Percentiles rank a stretch among this genome's conserved stretches.
phyloP scores from a whole-genome alignment of 2,113 vertebrate genomes.

The Lepisosteus osseus region DNA sequence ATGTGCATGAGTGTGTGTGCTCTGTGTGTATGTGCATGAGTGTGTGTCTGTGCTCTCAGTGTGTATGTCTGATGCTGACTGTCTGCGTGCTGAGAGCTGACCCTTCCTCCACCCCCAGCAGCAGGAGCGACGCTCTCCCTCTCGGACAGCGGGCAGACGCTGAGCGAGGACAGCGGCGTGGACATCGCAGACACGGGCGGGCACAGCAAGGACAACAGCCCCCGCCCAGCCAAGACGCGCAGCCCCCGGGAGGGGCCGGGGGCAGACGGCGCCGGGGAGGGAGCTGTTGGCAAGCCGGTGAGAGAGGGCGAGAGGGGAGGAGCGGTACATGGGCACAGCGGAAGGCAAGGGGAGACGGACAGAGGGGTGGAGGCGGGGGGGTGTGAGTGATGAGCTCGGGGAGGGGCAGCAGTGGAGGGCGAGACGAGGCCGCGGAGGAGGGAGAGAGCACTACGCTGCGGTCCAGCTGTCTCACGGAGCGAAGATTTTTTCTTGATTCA shows the following conservation, averaged over 20 bases:
- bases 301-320: conserved; percentile 41
- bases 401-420: too few species aligned
- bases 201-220: conserved; percentile 73
- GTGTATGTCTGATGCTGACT: too few species aligned
- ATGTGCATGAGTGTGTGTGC: too few species aligned
- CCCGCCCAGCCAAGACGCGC: conserved; percentile 61
- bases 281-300: conserved; percentile 77
- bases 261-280: conserved; percentile 40
- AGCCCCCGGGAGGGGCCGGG: conserved; percentile 60
- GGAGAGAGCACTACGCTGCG: too few species aligned
- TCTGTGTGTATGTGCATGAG: too few species aligned
- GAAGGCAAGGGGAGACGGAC: not conserved
- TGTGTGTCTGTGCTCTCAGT: too few species aligned
- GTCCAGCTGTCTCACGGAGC: too few species aligned
- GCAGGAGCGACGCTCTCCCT: conserved; percentile 86
- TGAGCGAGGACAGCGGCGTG: conserved; percentile 96
- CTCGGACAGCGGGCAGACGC: conserved; percentile 90
- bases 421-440: too few species aligned
- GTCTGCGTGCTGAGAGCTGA: too few species aligned
- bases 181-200: conserved; percentile 83
- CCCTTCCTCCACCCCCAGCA: conserved; percentile 26
- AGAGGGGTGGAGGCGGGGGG: too few species aligned
- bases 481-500: too few species aligned
- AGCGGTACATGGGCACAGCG: not conserved
- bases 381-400: too few species aligned